phyloP scores from a whole-genome alignment of 2,888 invertebrate genomes.

The Eupeodes latifasciatus region DNA sequence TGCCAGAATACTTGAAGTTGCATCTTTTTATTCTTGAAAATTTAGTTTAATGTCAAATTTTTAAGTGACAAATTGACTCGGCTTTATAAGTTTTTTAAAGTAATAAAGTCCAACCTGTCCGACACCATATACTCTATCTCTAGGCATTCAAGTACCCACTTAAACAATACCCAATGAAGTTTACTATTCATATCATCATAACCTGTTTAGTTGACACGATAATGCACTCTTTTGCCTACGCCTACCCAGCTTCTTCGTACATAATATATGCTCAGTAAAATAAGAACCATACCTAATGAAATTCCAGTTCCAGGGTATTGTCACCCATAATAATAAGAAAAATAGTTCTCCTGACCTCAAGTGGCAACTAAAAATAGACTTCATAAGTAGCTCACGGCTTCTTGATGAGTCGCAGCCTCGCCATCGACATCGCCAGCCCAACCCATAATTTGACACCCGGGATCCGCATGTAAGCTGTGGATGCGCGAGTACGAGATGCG shows the following conservation, averaged over 20 bases:
- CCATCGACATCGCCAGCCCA: slow-evolving; percentile 17
- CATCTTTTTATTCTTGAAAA: no score
- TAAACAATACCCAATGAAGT: background rate
- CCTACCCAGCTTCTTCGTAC: background rate
- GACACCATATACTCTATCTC: background rate
- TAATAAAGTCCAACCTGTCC: background rate
- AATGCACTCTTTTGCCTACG: slow-evolving; percentile 51
- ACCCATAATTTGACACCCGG: slow-evolving; percentile 47
- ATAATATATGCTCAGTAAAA: background rate
- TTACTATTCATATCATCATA: slow-evolving; percentile 11
- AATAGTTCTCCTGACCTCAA: slow-evolving; percentile 64
- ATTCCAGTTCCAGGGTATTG: slow-evolving; percentile 46
- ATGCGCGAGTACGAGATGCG: background rate
- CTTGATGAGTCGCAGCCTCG: slow-evolving; percentile 28
- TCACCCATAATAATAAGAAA: slow-evolving; percentile 38
- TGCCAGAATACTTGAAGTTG: no score
- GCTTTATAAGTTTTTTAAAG: background rate
- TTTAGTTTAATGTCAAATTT: no score
- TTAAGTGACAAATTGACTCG: background rate
- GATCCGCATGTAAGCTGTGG: slow-evolving; percentile 16
- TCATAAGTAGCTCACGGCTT: slow-evolving; percentile 64
- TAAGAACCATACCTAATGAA: slow-evolving; percentile 25
- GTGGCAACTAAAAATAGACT: slow-evolving; percentile 57
- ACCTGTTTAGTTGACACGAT: slow-evolving; percentile 47
- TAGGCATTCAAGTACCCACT: slow-evolving; percentile 20